A percentile compares a stretch with the other conserved stretches of the same genome.
Evolutionary conservation across 1,140 invertebrate genomes (phyloP).

Genomic region (Cataglyphis hispanica): DNA sequence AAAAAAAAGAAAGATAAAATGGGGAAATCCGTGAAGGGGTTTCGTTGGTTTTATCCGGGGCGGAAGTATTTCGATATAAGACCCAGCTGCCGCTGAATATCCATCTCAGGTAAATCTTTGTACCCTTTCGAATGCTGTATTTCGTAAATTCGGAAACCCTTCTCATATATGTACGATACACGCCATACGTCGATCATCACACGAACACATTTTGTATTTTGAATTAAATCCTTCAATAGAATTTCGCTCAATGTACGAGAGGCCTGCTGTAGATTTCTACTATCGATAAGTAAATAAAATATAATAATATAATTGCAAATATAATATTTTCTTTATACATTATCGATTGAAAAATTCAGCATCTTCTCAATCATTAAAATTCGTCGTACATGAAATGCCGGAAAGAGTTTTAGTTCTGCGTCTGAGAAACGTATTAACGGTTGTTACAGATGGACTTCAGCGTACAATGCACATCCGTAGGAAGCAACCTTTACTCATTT

Average conservation of each 20-base stretch:
- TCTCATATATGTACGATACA: conserved; percentile 45
- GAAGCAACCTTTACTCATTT: background rate
- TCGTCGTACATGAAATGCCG: background rate
- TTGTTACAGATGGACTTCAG: background rate
- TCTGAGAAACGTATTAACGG: background rate
- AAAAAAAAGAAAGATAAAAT: conserved; percentile 62
- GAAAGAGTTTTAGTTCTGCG: background rate
- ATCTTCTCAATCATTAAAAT: background rate
- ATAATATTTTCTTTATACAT: background rate
- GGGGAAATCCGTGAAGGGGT: conserved; percentile 6
- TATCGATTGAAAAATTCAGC: background rate
- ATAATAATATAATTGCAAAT: background rate
- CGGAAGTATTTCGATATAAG: conserved; percentile 19
- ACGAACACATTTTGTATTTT: conserved; percentile 41
- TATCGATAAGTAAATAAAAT: conserved; percentile 22
- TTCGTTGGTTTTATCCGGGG: conserved; percentile 17
- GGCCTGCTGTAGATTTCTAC: conserved; percentile 27
- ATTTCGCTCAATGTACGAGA: conserved; percentile 13
- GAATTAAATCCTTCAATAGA: conserved; percentile 2
- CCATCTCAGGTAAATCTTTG: conserved; percentile 44
- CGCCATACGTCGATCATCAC: conserved; percentile 30
- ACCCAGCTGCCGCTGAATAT: conserved; percentile 59
- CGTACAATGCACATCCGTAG: background rate
- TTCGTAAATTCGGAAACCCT: conserved; percentile 73
- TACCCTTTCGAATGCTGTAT: conserved; percentile 60